phyloP scores from a whole-genome alignment of 2,888 invertebrate genomes.

The Catocala nupta region DNA sequence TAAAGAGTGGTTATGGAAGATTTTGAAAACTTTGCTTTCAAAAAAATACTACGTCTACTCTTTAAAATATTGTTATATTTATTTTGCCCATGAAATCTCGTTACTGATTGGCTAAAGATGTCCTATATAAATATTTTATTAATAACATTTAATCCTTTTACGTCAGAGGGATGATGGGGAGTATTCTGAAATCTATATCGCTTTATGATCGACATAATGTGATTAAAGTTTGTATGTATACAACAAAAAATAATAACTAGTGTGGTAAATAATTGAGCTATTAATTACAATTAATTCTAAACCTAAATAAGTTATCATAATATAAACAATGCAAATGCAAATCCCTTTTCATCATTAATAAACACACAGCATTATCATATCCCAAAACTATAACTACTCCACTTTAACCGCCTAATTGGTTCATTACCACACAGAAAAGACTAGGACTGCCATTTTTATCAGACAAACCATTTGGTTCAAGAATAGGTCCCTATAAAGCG shows the following conservation, averaged over 20 bases:
- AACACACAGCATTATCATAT: neutral
- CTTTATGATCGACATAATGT: constrained; percentile 9
- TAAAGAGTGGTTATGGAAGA: too few relatives aligned
- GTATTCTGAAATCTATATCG: constrained; percentile 38
- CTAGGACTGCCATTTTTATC: constrained; percentile 27
- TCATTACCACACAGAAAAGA: constrained; percentile 43
- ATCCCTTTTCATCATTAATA: too few relatives aligned
- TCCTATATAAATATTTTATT: constrained; percentile 43
- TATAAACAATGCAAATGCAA: too few relatives aligned
- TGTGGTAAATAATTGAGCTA: too few relatives aligned
- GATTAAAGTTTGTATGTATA: neutral
- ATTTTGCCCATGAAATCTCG: constrained; percentile 31
- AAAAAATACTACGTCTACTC: neutral
- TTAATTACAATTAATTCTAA: too few relatives aligned
- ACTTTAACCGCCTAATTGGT: constrained; percentile 45
- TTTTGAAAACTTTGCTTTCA: too few relatives aligned
- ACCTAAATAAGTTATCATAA: too few relatives aligned
- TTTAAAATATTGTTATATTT: constrained; percentile 16
- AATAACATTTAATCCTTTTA: constrained; percentile 45
- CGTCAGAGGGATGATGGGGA: constrained; percentile 29
- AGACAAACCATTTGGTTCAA: constrained; percentile 54
- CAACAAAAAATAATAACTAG: too few relatives aligned
- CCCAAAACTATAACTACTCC: constrained; percentile 12
- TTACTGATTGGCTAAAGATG: constrained; percentile 36
- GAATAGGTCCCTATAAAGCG: constrained; percentile 64